These are phyloP conservation scores for Polypedilum vanderplanki DNA, from an alignment of 1,140 invertebrate genomes.

Conservation along the genomic window DNA sequence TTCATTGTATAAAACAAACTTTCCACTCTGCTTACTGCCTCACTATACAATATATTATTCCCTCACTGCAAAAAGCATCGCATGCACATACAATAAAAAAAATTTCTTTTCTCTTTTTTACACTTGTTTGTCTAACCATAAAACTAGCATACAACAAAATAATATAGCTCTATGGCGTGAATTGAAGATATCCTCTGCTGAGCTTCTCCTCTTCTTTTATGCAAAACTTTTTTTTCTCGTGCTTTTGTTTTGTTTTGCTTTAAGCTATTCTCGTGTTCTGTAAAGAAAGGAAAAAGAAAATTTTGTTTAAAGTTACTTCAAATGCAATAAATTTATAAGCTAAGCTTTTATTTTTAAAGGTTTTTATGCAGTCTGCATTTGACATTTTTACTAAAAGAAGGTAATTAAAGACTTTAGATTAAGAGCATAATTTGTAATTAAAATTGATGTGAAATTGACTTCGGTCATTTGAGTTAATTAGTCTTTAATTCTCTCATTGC, in stretches of 20 bases:
- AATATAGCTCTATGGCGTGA: neutral
- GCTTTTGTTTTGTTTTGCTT: neutral
- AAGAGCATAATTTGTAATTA: too few species aligned
- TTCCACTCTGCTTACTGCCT: neutral
- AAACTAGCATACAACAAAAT: constrained; percentile 8
- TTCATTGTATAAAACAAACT: neutral
- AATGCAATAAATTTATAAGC: neutral
- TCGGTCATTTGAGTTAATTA: too few species aligned
- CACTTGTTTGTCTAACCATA: constrained; percentile 26
- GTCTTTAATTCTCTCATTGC: too few species aligned
- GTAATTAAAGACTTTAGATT: too few species aligned
- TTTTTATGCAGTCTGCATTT: too few species aligned
- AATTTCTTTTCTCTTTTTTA: constrained; percentile 4
- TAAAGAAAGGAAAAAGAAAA: neutral
- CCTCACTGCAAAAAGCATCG: neutral
- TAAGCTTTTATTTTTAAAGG: too few species aligned
- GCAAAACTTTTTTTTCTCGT: neutral
- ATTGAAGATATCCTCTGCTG: constrained; percentile 17
- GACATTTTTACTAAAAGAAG: too few species aligned
- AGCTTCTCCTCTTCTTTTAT: neutral
- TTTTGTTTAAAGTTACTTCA: constrained; percentile 11
- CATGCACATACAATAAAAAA: constrained; percentile 2
- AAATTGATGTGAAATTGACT: too few species aligned
- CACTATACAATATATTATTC: neutral
- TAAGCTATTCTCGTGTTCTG: neutral